These are phyloP conservation scores for Drosophila saltans DNA, from an alignment of 1,140 invertebrate species.

Conservation along the genomic window DNA sequence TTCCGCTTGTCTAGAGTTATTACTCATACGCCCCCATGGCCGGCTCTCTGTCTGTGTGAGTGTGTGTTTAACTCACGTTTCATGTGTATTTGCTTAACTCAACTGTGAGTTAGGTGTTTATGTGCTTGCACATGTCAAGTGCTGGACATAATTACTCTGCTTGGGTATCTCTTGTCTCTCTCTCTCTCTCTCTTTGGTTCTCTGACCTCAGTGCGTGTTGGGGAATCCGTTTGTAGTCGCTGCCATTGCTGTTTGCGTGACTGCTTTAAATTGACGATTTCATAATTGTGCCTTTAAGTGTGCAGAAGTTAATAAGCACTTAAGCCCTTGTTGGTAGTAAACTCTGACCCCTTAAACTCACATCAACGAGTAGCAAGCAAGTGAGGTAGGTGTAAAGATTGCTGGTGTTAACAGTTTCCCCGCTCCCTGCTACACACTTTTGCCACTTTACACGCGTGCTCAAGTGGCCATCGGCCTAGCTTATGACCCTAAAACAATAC, in stretches of 20 bases:
- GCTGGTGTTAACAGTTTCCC: too few species aligned
- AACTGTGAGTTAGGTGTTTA: constrained; percentile 6
- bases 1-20: constrained; percentile 80
- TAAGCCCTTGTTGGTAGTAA: constrained; percentile 48
- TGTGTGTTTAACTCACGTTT: constrained; percentile 40
- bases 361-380: too few species aligned
- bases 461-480: constrained; percentile 45
- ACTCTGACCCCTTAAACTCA: neutral
- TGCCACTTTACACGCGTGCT: constrained; percentile 58
- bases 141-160: constrained; percentile 20
- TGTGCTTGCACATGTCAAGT: constrained; percentile 22
- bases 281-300: constrained; percentile 78
- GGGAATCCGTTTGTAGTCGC: constrained; percentile 7
- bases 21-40: constrained; percentile 67
- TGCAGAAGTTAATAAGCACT: constrained; percentile 77
- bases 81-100: constrained; percentile 40
- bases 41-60: neutral
- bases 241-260: constrained; percentile 35
- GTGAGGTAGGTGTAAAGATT: too few species aligned
- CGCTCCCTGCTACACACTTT: neutral
- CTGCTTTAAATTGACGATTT: constrained; percentile 77
- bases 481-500: constrained; percentile 17
- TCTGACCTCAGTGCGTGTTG: constrained; percentile 34
- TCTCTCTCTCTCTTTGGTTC: neutral
- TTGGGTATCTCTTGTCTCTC: neutral